phyloP scores from a whole-genome alignment of 2,797 vertebrate species.

The Anguilla pacifica region DNA sequence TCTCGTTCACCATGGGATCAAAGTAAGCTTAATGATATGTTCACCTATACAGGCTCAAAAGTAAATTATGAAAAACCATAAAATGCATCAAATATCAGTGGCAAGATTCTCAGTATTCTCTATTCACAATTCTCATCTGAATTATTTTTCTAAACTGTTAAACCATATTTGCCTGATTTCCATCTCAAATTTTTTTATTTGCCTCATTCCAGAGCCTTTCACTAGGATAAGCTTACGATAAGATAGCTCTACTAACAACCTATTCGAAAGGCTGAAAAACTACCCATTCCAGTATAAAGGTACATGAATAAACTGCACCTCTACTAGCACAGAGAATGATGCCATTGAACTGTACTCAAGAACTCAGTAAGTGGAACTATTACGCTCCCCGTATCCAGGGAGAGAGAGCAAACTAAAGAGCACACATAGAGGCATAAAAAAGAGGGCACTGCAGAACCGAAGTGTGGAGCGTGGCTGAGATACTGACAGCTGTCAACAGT shows the following conservation, averaged over 20 bases:
- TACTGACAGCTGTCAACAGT: neutral
- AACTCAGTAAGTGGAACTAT: neutral
- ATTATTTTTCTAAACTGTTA: neutral
- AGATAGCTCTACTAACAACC: neutral
- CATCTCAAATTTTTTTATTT: too few relatives aligned
- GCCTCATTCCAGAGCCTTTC: too few relatives aligned
- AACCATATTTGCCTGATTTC: neutral
- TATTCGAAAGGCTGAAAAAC: neutral
- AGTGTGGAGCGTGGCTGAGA: neutral
- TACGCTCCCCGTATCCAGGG: neutral
- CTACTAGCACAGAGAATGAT: neutral
- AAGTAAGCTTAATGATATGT: neutral
- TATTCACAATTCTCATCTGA: neutral
- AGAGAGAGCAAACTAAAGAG: neutral
- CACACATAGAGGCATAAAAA: neutral
- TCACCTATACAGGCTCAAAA: neutral
- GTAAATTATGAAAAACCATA: neutral
- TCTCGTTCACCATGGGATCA: neutral
- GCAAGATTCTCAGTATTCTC: neutral
- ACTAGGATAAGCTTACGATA: neutral
- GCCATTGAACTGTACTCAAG: neutral
- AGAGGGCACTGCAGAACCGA: neutral
- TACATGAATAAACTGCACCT: neutral
- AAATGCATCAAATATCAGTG: neutral
- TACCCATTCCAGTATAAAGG: neutral